Conservation (phyloP, 2,113 vertebrate genomes). For the Nettapus auritus region DNA sequence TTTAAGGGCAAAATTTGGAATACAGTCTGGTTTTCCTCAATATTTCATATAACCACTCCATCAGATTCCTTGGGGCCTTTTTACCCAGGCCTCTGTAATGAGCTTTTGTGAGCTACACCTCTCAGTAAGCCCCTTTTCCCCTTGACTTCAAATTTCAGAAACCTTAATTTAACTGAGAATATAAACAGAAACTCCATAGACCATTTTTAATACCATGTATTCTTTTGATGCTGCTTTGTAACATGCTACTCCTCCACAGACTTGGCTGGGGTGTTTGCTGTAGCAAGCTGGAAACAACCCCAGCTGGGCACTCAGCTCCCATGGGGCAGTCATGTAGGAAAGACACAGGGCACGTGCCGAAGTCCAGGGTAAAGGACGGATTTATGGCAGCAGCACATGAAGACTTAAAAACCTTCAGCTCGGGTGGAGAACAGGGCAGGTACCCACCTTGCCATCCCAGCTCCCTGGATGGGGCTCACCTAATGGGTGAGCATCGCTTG, state of each 20-base stretch:
- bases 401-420: not conserved
- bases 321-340: not conserved
- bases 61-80: slow-evolving; percentile 8
- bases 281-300: not conserved
- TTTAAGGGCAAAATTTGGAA: not conserved
- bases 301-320: not conserved
- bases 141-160: slow-evolving; percentile 1
- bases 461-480: fast-evolving
- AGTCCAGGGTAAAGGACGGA: not conserved
- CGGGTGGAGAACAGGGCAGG: not conserved
- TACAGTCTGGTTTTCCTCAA: not conserved
- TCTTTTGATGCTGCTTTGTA: fast-evolving
- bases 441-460: not conserved
- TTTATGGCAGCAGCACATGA: not conserved
- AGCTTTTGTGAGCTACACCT: slow-evolving; percentile 14
- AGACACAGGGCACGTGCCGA: not conserved
- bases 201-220: not conserved
- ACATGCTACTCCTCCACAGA: not conserved
- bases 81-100: not conserved
- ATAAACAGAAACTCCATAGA: slow-evolving; percentile 40
- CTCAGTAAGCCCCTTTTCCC: not conserved
- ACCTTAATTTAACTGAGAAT: slow-evolving; percentile 2
- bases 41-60: not conserved
- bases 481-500: fast-evolving
- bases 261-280: not conserved